These are phyloP conservation scores for Shargacucullia verbasci DNA, from an alignment of 2,888 invertebrate species.

Conservation along the genomic window DNA sequence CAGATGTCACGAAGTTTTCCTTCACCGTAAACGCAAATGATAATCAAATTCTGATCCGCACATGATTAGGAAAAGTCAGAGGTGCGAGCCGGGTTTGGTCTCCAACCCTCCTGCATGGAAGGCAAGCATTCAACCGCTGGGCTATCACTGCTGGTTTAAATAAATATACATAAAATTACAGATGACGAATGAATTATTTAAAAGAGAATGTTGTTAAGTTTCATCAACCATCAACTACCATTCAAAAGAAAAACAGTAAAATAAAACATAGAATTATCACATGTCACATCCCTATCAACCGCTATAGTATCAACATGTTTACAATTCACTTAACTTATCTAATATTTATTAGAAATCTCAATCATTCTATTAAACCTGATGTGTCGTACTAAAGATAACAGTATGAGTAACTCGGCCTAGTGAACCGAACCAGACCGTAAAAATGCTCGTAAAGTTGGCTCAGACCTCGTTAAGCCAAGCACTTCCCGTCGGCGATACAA, in stretches of 20 bases:
- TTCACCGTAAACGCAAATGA: no score
- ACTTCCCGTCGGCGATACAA: constrained; percentile 73
- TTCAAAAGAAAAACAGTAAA: background rate
- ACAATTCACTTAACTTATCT: constrained; percentile 40
- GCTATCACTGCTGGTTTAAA: no score
- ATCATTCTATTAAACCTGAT: constrained; percentile 54
- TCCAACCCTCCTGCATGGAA: no score
- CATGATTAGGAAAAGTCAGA: no score
- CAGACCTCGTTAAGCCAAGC: constrained; percentile 74
- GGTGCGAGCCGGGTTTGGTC: no score
- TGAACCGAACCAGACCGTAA: constrained; percentile 67
- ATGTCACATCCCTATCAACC: background rate
- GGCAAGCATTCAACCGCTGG: no score
- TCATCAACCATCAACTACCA: background rate
- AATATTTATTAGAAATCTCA: constrained; percentile 47
- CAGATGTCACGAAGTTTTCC: no score
- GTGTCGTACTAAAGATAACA: constrained; percentile 60
- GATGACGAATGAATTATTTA: no score
- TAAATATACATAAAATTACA: no score
- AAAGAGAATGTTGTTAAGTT: no score
- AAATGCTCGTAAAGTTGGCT: constrained; percentile 71
- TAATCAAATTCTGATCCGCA: no score
- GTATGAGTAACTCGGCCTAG: constrained; percentile 61
- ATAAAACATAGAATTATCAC: background rate
- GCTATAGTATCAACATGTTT: constrained; percentile 14